Conservation (phyloP, 2,113 vertebrate species). For the human region DNA sequence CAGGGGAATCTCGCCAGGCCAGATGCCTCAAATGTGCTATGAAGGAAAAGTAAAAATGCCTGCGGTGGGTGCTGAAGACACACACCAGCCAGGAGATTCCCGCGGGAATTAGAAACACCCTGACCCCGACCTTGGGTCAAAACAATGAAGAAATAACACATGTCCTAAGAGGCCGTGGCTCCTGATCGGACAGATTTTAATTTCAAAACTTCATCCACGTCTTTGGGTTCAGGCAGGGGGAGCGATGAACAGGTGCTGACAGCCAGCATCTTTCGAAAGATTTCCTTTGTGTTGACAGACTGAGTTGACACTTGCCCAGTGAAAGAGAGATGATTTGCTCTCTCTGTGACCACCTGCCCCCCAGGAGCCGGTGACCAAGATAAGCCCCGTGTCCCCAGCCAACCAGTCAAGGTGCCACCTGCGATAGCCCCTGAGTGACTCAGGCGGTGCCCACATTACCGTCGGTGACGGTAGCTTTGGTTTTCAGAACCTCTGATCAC, state of each 20-base stretch:
- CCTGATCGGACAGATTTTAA: background rate
- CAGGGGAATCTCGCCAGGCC: background rate
- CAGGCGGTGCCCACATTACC: fast-evolving
- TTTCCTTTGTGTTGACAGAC: fast-evolving
- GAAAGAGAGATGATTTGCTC: too few species aligned
- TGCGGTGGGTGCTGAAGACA: fast-evolving
- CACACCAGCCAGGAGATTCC: fast-evolving
- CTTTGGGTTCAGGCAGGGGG: fast-evolving
- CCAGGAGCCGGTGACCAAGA: fast-evolving
- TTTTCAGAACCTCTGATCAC: fast-evolving
- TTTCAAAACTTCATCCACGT: fast-evolving
- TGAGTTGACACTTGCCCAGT: too few species aligned
- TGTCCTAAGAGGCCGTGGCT: background rate
- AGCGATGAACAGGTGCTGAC: fast-evolving
- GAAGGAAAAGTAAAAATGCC: too few species aligned
- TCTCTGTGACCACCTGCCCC: fast-evolving
- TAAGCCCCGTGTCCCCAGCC: fast-evolving
- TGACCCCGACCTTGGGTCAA: fast-evolving
- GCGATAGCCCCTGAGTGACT: fast-evolving
- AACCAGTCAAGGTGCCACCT: fast-evolving
- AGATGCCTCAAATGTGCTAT: fast-evolving
- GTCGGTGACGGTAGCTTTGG: fast-evolving
- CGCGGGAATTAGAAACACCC: fast-evolving
- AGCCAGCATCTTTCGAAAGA: fast-evolving
- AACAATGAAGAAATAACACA: fast-evolving